Percentiles rank a stretch among this genome's conserved stretches.
These are phyloP conservation scores for Eurytoma californica DNA, from an alignment of 2,888 invertebrate genomes.

Conservation along the genomic window DNA sequence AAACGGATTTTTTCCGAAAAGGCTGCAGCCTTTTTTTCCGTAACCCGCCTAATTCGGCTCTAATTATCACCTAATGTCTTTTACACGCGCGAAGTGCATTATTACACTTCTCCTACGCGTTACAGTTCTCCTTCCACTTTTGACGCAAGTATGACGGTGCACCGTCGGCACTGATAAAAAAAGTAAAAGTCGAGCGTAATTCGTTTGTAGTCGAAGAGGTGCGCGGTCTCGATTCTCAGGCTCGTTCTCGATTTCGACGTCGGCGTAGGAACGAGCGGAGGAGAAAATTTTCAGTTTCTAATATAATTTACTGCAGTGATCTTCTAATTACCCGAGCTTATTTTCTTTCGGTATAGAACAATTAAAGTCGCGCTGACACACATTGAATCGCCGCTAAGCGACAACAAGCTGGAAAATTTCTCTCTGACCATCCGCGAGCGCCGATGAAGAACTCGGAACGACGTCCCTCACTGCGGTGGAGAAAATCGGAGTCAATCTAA, in stretches of 20 bases:
- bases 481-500: slow-evolving; percentile 25
- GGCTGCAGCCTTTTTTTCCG: too few species aligned
- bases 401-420: slow-evolving; percentile 13
- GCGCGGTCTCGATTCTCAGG: too few species aligned
- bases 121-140: not conserved
- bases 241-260: too few species aligned
- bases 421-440: slow-evolving; percentile 20
- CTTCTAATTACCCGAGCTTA: slow-evolving; percentile 30
- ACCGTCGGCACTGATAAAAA: too few species aligned
- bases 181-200: too few species aligned
- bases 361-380: slow-evolving; percentile 17
- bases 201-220: too few species aligned
- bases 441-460: slow-evolving; percentile 9
- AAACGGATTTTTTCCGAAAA: too few species aligned
- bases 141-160: too few species aligned
- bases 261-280: too few species aligned
- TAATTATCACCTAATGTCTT: too few species aligned
- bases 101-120: not conserved
- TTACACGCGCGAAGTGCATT: not conserved
- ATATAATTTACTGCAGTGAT: slow-evolving; percentile 31
- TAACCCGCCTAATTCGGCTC: too few species aligned
- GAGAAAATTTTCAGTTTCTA: slow-evolving; percentile 30
- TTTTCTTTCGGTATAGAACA: slow-evolving; percentile 5
- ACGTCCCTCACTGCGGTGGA: not conserved
- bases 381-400: not conserved